Evolutionary conservation across 2,797 vertebrate species (phyloP).

Genomic region (Sciaenops ocellatus): DNA sequence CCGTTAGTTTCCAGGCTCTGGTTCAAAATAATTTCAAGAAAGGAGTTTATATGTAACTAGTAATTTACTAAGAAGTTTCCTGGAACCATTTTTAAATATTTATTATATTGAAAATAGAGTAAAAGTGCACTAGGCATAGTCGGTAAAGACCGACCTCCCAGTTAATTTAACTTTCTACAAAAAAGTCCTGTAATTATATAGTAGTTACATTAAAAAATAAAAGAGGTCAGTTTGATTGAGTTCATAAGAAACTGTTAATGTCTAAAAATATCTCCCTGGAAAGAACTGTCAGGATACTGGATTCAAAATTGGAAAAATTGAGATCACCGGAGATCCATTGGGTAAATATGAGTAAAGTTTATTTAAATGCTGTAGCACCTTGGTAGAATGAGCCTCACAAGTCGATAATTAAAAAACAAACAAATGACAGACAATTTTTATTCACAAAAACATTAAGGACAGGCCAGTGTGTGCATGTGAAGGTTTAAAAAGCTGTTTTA

Average conservation of each 20-base stretch:
- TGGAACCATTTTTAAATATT: conserved; percentile 51
- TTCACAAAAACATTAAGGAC: not conserved
- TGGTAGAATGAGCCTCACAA: not conserved
- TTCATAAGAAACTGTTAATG: conserved; percentile 46
- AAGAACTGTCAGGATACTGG: conserved; percentile 28
- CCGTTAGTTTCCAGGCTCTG: conserved; percentile 17
- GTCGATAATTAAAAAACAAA: conserved; percentile 17
- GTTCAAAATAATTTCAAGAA: conserved; percentile 29
- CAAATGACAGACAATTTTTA: conserved; percentile 9
- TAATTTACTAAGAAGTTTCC: conserved; percentile 52
- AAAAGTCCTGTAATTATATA: conserved; percentile 53
- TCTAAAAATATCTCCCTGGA: conserved; percentile 52
- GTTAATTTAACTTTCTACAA: conserved; percentile 44
- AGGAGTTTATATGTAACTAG: conserved; percentile 28
- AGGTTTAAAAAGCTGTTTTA: not conserved
- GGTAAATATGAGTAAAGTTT: conserved; percentile 1
- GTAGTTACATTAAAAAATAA: conserved; percentile 35
- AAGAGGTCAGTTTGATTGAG: conserved; percentile 43
- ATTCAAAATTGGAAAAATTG: conserved; percentile 43
- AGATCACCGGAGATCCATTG: conserved; percentile 15
- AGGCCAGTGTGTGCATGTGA: conserved; percentile 4
- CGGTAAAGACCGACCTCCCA: conserved; percentile 7
- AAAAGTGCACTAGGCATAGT: conserved; percentile 14
- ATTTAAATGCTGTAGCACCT: conserved; percentile 26
- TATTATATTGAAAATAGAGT: conserved; percentile 26